phyloP scores from a whole-genome alignment of 2,113 vertebrate genomes.

The Vidua macroura region DNA sequence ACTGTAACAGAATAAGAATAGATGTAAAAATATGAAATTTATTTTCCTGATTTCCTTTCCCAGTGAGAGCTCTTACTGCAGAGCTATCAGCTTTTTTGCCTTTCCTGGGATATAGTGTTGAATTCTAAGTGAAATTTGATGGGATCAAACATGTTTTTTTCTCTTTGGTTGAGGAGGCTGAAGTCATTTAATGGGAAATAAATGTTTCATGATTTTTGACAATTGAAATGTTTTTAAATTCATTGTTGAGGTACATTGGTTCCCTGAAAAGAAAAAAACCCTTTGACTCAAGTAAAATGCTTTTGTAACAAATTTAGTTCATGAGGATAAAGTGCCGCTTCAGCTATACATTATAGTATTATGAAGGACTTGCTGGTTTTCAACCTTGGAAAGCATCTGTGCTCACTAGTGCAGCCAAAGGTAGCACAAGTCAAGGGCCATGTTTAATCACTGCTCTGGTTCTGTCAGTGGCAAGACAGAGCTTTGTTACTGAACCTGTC shows the following conservation, averaged over 20 bases:
- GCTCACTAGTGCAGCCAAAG: background rate
- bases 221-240: background rate
- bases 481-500: background rate
- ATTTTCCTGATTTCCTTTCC: background rate
- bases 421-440: background rate
- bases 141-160: background rate
- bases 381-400: background rate
- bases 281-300: background rate
- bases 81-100: background rate
- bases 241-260: background rate
- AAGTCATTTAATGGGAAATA: background rate
- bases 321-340: background rate
- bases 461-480: background rate
- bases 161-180: background rate
- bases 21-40: background rate
- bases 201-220: background rate
- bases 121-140: background rate
- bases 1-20: background rate
- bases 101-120: background rate
- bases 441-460: background rate
- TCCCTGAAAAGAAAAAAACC: background rate
- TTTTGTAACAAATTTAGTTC: background rate
- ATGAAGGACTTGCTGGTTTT: background rate
- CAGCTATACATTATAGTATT: background rate
- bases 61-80: background rate